phyloP scores from a whole-genome alignment of 2,113 vertebrate genomes.

The Pygoscelis adeliae region DNA sequence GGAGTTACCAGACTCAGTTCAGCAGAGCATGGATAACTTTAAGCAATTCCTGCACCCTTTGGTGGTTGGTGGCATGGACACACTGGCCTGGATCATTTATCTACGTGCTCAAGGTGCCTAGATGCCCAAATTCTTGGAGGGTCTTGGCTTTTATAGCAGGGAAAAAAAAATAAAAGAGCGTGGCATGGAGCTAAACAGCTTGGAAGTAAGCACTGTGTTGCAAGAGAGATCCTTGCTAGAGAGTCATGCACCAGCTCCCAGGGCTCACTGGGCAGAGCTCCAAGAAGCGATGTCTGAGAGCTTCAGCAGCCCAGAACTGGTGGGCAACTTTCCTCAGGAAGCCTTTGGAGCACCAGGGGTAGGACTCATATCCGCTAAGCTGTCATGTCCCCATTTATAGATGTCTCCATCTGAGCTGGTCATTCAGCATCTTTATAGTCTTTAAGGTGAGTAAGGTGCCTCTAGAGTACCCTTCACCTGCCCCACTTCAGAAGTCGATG shows the following conservation, averaged over 20 bases:
- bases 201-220: not conserved
- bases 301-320: not conserved
- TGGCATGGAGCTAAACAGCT: not conserved
- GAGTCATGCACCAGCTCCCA: not conserved
- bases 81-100: rapidly evolving
- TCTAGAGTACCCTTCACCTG: not conserved
- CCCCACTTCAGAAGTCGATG: not conserved
- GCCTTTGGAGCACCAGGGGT: not conserved
- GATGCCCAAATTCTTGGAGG: not conserved
- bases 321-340: not conserved
- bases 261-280: not conserved
- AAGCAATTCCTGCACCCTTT: not conserved
- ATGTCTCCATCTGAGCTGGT: not conserved
- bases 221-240: not conserved
- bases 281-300: not conserved
- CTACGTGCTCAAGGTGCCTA: not conserved
- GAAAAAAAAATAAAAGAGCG: rapidly evolving
- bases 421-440: not conserved
- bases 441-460: not conserved
- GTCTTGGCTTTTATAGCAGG: not conserved
- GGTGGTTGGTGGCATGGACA: not conserved
- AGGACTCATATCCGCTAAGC: not conserved
- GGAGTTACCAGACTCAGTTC: not conserved
- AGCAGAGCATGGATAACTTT: rapidly evolving
- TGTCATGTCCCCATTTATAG: not conserved